Conservation (phyloP, 1,140 invertebrate genomes). For the Prorops nasuta region DNA sequence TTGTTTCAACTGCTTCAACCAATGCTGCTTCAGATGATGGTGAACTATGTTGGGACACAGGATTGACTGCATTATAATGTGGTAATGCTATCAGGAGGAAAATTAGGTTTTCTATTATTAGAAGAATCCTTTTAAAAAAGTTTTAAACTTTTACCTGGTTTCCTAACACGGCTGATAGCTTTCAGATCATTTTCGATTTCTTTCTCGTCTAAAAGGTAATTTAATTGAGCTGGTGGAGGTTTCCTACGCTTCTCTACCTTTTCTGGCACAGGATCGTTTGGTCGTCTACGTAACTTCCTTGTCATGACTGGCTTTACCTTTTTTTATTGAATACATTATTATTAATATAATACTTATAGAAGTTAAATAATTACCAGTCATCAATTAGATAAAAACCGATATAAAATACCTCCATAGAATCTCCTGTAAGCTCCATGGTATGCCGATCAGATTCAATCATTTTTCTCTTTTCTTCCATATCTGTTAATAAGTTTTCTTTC, state of each 20-base stretch:
- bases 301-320: conserved; percentile 76
- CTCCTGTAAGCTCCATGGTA: conserved; percentile 83
- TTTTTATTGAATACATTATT: not conserved
- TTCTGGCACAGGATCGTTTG: conserved; percentile 89
- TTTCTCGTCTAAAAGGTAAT: conserved; percentile 83
- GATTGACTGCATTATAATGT: conserved; percentile 50
- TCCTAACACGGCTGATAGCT: conserved; percentile 72
- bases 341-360: conserved; percentile 2
- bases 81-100: conserved; percentile 46
- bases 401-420: conserved; percentile 81
- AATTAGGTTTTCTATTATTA: not conserved
- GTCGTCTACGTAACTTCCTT: conserved; percentile 83
- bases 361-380: conserved; percentile 7
- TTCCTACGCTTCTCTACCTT: conserved; percentile 78
- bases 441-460: conserved; percentile 85
- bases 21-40: conserved; percentile 46
- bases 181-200: conserved; percentile 88
- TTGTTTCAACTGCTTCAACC: conserved; percentile 61
- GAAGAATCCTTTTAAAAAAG: conserved; percentile 6
- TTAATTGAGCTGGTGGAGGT: conserved; percentile 78
- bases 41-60: conserved; percentile 46
- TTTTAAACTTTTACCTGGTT: conserved; percentile 43
- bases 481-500: conserved; percentile 83
- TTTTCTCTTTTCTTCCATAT: conserved; percentile 90
- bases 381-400: no score